Conservation (phyloP, 1,140 invertebrate genomes). For the Lepeophtheirus salmonis region DNA sequence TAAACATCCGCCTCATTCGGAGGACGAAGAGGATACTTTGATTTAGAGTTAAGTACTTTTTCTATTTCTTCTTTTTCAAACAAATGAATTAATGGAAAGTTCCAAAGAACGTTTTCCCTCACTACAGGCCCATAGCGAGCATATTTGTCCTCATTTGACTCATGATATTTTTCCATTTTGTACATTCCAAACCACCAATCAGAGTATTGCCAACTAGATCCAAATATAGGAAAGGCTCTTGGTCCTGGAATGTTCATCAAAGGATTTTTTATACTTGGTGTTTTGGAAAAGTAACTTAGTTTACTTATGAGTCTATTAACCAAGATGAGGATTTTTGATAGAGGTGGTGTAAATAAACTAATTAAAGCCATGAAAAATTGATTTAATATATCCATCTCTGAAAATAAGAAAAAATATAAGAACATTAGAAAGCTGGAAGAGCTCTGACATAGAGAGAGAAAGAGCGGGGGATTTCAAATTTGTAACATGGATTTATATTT, state of each 20-base stretch:
- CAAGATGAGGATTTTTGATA: not conserved
- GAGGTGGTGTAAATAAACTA: not conserved
- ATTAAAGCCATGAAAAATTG: not conserved
- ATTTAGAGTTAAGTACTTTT: conserved; percentile 44
- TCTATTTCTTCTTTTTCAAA: conserved; percentile 54
- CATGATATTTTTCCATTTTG: conserved; percentile 49
- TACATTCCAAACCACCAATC: conserved; percentile 38
- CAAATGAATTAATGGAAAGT: conserved; percentile 52
- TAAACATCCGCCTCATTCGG: conserved; percentile 57
- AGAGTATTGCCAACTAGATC: conserved; percentile 56
- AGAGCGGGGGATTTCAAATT: no score
- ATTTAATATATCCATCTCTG: not conserved
- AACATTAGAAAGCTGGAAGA: no score
- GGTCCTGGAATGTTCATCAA: conserved; percentile 47
- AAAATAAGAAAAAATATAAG: no score
- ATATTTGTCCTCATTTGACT: conserved; percentile 50
- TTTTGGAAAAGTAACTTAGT: not conserved
- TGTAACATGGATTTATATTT: no score
- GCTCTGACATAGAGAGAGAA: no score
- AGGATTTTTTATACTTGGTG: not conserved
- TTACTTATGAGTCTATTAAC: not conserved
- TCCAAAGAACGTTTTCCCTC: conserved; percentile 51
- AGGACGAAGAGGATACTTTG: conserved; percentile 54
- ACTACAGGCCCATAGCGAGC: conserved; percentile 50
- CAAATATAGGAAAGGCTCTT: conserved; percentile 45